These are phyloP conservation scores for Gavialis gangeticus DNA, from an alignment of 2,113 vertebrate genomes.

Conservation along the genomic window DNA sequence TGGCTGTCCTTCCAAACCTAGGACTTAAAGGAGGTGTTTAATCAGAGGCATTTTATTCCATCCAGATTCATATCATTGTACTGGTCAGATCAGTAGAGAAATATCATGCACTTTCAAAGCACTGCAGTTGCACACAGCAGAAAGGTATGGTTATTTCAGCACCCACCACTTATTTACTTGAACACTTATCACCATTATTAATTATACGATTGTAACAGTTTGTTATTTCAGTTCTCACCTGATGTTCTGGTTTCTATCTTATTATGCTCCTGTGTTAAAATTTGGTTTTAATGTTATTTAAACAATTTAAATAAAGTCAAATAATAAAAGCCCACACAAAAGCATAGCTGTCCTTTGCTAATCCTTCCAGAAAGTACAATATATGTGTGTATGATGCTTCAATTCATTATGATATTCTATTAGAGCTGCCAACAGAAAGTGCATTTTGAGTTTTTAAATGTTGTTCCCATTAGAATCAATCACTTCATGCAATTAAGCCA, in stretches of 20 bases:
- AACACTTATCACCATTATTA: not conserved
- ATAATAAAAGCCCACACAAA: constrained; percentile 1
- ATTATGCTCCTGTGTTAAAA: not conserved
- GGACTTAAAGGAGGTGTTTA: not conserved
- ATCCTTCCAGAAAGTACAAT: constrained; percentile 64
- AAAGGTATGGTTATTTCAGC: not conserved
- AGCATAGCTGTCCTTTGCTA: constrained; percentile 55
- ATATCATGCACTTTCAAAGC: accelerated
- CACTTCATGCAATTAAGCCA: constrained; percentile 92
- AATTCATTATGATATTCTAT: constrained; percentile 78
- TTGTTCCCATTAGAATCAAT: constrained; percentile 93
- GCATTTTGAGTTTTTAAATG: constrained; percentile 86
- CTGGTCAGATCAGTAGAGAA: not conserved
- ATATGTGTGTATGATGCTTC: constrained; percentile 57
- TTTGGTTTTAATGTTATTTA: not conserved
- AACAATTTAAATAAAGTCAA: constrained; percentile 54
- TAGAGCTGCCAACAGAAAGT: constrained; percentile 81
- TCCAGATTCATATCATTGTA: accelerated
- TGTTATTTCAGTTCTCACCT: not conserved
- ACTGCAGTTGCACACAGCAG: not conserved
- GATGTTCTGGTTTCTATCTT: not conserved
- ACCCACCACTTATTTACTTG: constrained; percentile 2
- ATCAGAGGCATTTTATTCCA: not conserved
- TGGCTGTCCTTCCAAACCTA: not conserved
- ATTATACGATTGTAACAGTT: not conserved